These are phyloP conservation scores for Patiria pectinifera DNA, from an alignment of 53 echinoderm and acorn worm species.

Conservation along the genomic window DNA sequence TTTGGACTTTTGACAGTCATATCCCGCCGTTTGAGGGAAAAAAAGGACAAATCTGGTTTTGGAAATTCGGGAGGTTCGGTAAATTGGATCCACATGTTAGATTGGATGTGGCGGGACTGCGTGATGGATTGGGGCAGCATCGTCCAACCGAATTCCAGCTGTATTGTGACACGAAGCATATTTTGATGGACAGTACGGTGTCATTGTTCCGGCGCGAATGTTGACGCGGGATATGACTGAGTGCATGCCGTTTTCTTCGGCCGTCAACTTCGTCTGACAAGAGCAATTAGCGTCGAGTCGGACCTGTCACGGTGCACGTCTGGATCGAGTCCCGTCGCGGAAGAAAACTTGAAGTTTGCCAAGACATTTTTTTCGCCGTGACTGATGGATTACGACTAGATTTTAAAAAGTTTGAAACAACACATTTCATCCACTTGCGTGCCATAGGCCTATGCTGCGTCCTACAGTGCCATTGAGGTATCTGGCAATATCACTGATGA, in stretches of 20 bases:
- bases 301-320: background rate
- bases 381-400: too few species aligned
- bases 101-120: background rate
- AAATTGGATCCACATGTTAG: constrained; percentile 45
- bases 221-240: background rate
- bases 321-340: background rate
- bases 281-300: background rate
- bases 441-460: too few species aligned
- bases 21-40: background rate
- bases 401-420: too few species aligned
- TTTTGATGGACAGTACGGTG: background rate
- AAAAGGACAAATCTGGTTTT: background rate
- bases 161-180: background rate
- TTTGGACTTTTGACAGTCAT: background rate
- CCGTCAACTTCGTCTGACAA: background rate
- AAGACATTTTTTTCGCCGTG: too few species aligned
- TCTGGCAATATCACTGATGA: too few species aligned
- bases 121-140: constrained; percentile 20
- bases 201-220: background rate
- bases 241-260: background rate
- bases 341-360: background rate
- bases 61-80: background rate
- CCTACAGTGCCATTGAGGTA: too few species aligned
- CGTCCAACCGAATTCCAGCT: background rate
- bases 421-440: too few species aligned